phyloP scores from a whole-genome alignment of 1,140 invertebrate genomes.

The Ceratina japonica region DNA sequence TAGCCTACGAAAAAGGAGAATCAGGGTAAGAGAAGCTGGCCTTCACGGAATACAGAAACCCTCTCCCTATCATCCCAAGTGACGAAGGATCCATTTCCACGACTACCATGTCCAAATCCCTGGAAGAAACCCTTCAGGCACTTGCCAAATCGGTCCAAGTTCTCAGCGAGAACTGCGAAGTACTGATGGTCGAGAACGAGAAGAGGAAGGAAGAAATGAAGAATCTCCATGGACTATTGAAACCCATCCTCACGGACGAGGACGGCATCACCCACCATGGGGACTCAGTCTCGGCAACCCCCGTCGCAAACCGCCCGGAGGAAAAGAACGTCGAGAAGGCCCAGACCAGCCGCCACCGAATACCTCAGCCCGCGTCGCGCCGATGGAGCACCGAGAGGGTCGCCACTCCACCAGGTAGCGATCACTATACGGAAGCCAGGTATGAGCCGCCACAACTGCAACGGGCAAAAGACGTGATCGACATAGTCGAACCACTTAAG shows the following conservation, averaged over 20 bases:
- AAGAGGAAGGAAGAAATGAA: not conserved
- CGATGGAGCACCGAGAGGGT: too few relatives aligned
- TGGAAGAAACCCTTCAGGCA: not conserved
- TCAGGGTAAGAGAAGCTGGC: slow-evolving; percentile 6
- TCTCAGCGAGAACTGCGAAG: not conserved
- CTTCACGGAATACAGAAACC: not conserved
- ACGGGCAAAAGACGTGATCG: too few relatives aligned
- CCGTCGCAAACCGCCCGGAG: not conserved
- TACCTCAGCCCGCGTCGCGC: too few relatives aligned
- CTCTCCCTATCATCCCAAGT: not conserved
- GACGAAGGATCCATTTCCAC: not conserved
- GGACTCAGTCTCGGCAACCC: too few relatives aligned
- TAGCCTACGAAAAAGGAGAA: not conserved
- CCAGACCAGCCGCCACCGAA: too few relatives aligned
- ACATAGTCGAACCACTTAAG: too few relatives aligned
- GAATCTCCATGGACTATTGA: not conserved
- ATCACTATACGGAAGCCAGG: too few relatives aligned
- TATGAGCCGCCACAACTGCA: too few relatives aligned
- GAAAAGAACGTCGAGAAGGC: not conserved
- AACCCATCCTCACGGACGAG: not conserved
- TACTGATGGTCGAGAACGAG: too few relatives aligned
- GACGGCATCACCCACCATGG: not conserved
- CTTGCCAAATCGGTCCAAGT: too few relatives aligned
- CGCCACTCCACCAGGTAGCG: too few relatives aligned
- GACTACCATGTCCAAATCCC: not conserved